These are phyloP conservation scores for Aethes cnicana DNA, from an alignment of 2,888 invertebrate species.

Conservation along the genomic window DNA sequence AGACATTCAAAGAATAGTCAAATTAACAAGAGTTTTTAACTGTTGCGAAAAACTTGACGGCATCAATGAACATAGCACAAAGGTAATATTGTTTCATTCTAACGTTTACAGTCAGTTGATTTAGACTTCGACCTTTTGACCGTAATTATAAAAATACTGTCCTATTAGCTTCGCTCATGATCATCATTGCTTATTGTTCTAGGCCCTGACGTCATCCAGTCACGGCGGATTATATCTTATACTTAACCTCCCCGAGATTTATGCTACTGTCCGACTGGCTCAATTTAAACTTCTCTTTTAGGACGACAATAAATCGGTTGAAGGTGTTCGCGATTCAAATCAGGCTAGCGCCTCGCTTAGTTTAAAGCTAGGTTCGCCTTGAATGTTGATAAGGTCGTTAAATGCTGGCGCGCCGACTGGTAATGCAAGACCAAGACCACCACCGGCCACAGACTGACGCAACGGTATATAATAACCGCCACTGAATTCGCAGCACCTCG, in stretches of 20 bases:
- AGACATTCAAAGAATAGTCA: too few relatives aligned
- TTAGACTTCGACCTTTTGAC: too few relatives aligned
- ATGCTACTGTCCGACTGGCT: too few relatives aligned
- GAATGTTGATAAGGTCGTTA: conserved; percentile 56
- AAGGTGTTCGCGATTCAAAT: conserved; percentile 17
- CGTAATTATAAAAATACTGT: background rate
- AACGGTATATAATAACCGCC: conserved; percentile 26
- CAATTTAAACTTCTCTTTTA: conserved; percentile 7
- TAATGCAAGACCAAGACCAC: conserved; percentile 36
- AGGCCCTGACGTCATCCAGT: conserved; percentile 9
- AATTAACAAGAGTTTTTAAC: too few relatives aligned
- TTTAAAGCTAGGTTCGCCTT: conserved; percentile 48
- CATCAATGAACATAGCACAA: too few relatives aligned
- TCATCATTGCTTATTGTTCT: conserved; percentile 8
- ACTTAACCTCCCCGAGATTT: conserved; percentile 13
- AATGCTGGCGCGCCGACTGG: conserved; percentile 51
- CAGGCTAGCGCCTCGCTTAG: conserved; percentile 20
- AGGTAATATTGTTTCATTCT: too few relatives aligned
- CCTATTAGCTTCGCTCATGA: background rate
- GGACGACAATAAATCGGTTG: background rate
- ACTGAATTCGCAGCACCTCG: conserved; percentile 10
- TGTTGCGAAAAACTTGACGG: too few relatives aligned
- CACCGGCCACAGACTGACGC: conserved; percentile 30
- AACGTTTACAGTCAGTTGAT: too few relatives aligned
- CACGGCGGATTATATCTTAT: background rate